Evolutionary conservation across 2,113 vertebrate genomes (phyloP).

Genomic region (Anarrhichthys ocellatus): DNA sequence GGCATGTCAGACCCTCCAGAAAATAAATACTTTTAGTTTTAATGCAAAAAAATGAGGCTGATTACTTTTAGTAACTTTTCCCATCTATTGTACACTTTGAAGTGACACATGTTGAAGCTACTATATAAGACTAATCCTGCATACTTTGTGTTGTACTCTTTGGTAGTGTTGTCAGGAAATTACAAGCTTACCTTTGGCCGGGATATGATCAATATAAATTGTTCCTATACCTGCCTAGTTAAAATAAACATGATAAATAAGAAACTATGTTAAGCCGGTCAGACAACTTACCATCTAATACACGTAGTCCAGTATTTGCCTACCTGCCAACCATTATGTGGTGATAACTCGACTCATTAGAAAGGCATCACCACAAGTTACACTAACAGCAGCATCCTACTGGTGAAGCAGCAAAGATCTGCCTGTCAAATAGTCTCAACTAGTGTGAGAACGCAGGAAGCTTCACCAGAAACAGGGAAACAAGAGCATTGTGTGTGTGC

Average conservation of each 20-base stretch:
- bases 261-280: background rate
- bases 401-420: conserved; percentile 7
- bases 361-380: background rate
- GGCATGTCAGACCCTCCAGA: background rate
- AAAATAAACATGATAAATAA: conserved; percentile 4
- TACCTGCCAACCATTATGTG: no score
- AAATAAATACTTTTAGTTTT: background rate
- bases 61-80: background rate
- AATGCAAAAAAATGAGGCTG: background rate
- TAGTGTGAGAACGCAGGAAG: conserved; percentile 80
- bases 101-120: background rate
- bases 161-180: background rate
- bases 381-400: conserved; percentile 13
- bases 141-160: background rate
- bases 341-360: conserved; percentile 8
- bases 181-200: no score
- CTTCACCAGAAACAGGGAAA: conserved; percentile 24
- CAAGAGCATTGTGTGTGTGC: conserved; percentile 44
- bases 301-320: background rate
- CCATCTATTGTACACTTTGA: background rate
- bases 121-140: no score
- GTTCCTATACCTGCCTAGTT: background rate
- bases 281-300: background rate
- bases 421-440: conserved; percentile 26
- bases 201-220: background rate